phyloP scores from a whole-genome alignment of 2,797 vertebrate genomes.

The Hephaestus fuliginosus region DNA sequence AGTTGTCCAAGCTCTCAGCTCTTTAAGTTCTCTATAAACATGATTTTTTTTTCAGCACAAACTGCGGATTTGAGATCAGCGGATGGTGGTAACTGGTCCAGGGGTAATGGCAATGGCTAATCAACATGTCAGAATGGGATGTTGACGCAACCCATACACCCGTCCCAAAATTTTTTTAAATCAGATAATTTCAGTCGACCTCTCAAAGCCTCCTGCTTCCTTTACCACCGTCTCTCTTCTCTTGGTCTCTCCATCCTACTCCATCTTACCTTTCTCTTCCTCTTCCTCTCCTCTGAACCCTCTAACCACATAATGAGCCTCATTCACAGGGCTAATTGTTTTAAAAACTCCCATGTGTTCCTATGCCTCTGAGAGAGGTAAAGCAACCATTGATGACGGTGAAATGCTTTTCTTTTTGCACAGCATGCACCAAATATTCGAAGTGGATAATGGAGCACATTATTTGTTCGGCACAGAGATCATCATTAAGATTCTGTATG shows the following conservation, averaged over 20 bases:
- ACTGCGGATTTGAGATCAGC: slow-evolving; percentile 36
- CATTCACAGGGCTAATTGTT: slow-evolving; percentile 78
- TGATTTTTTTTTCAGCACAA: neutral
- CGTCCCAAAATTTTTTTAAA: slow-evolving; percentile 38
- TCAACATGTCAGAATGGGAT: slow-evolving; percentile 49
- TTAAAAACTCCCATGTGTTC: slow-evolving; percentile 81
- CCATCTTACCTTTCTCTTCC: slow-evolving; percentile 62
- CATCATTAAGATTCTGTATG: neutral
- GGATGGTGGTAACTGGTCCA: neutral
- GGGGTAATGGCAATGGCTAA: slow-evolving; percentile 37
- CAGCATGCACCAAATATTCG: neutral
- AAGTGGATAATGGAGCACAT: neutral
- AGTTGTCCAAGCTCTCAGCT: slow-evolving; percentile 22
- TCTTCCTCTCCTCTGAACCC: slow-evolving; percentile 71
- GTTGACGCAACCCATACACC: slow-evolving; percentile 63
- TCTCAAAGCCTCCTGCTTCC: slow-evolving; percentile 20
- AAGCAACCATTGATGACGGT: slow-evolving; percentile 32
- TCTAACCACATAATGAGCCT: slow-evolving; percentile 79
- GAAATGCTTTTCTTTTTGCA: slow-evolving; percentile 20
- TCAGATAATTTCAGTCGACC: slow-evolving; percentile 34
- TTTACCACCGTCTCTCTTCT: slow-evolving; percentile 22
- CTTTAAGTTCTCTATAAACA: slow-evolving; percentile 49
- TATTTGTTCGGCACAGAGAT: neutral
- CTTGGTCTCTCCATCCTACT: slow-evolving; percentile 16
- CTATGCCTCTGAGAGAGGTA: slow-evolving; percentile 39